Base-by-base conservation (phyloP, 2,113 vertebrate species). In the Percina caprodes region DNA sequence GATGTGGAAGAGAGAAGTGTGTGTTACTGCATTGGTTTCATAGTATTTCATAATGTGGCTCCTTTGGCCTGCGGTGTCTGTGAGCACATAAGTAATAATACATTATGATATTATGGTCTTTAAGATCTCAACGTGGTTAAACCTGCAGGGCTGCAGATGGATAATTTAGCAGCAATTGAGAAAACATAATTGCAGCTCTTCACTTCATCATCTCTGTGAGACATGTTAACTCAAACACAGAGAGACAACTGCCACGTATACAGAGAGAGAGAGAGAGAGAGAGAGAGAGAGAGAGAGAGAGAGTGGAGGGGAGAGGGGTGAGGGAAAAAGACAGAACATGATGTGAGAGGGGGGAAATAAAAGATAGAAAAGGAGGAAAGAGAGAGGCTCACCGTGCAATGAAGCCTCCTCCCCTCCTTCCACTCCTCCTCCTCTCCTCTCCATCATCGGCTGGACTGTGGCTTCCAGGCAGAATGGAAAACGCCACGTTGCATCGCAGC, bases 401-500 rank as follows among this genome's bases (percentile, higher is more conserved):
- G 80, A 91, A 81, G 61, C 78, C 89, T 84, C 92, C 82, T 85
- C 16, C 75, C 58, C 62, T 39, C 33, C 42, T 19, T 14, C 51
- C 18, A 11, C 60, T 13, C 65, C 78, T 30, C 59, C 16, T 66
- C 51, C 19, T 54, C 35, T 54, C 55, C 74, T 81, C 74, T 65
- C 33, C 82, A 58, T 83, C 82, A 61, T 68, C 71, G 42, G 75
- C 60, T 82, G 73, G 67, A 76, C 74, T 61, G 72, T 58, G 70
- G 71, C 72, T 82, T 92, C 63, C 72, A 81, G 81, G 24, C 88
- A 89, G 87, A 88, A 92, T 89, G 93, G 93, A 94, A 95, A 95
- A 91, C n/a, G 95, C 95, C 95, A 96, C 95, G 95, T 96, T 89
- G 94, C 94, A 94, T 52, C 16, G 61, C 85, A 83, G 69, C 54